Base-by-base conservation (phyloP, 2,888 invertebrate genomes). In the Electrophaes corylata region DNA sequence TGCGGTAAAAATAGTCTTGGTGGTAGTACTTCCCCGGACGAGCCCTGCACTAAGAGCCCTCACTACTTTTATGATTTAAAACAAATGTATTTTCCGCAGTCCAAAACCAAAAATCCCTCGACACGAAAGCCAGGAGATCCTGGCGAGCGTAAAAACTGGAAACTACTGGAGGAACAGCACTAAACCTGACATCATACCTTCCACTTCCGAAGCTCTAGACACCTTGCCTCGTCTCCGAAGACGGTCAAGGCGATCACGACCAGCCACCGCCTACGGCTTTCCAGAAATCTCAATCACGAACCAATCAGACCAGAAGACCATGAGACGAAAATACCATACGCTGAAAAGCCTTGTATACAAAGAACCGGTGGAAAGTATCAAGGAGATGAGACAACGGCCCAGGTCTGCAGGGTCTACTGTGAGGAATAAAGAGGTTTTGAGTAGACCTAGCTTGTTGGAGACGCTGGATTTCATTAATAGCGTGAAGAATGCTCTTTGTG, bases 391-490 rank as follows among this genome's bases (percentile, higher is more conserved):
- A 54, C 73, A 84, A 45, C 76, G 89, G 60, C 90, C 90, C 0
- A 67, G 89, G 64, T 91, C 92, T 60, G 91, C 91, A 14, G 90
- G 92, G 26, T 89, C 89, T 53, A 89, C 91, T 43, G 66, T 91
- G 29, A 86, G 85, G 71, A 81, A 82, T 53, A 88, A 84, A 56
- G 87, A 88, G 40, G 73, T 81, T 1, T 59, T 89, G 63, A 86
- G 81, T 64, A 86, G 90, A 75, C 92, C 92, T 0, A 89, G 80
- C 51, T 75, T 92, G 14, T 60, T 91, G 69, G 92, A 91, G 79
- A 91, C 91, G 0, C 61, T 91, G 72, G 91, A 91, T 48, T 91
- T 91, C 64, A 91, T 91, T 29, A 91, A 89, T 57, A 83, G 90
- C 19, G 88, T 91, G 0, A 91, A 87, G 55, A 80, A 87, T 68